Evolutionary conservation across 2,797 vertebrate species (phyloP).

Genomic region (Sebastes nivosus): DNA sequence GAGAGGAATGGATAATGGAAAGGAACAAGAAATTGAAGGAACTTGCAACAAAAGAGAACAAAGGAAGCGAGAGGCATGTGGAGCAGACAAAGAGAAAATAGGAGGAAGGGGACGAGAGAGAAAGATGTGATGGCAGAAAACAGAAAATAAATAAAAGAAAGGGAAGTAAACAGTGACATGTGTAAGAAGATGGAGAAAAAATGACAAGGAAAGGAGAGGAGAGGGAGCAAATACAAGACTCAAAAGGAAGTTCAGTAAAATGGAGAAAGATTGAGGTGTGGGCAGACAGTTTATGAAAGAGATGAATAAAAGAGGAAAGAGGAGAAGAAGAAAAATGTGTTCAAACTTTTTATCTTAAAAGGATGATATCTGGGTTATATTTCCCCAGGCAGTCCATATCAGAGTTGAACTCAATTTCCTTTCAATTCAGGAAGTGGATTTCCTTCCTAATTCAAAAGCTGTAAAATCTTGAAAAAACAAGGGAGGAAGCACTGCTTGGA

Average conservation of each 20-base stretch:
- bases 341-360: constrained; percentile 1
- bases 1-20: neutral
- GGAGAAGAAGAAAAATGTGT: neutral
- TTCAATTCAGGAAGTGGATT: neutral
- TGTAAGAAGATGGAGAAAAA: neutral
- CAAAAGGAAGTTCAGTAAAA: neutral
- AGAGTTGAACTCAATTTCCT: neutral
- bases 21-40: constrained; percentile 12
- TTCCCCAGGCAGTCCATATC: neutral
- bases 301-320: neutral
- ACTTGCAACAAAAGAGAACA: constrained; percentile 18
- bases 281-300: neutral
- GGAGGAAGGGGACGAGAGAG: neutral
- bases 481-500: neutral
- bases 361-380: neutral
- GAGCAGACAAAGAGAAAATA: constrained; percentile 6
- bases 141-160: neutral
- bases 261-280: neutral
- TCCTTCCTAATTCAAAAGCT: constrained; percentile 12
- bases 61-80: constrained; percentile 1
- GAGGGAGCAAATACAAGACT: neutral
- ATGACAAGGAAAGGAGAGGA: neutral
- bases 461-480: neutral
- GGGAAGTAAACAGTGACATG: neutral
- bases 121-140: neutral